phyloP scores from a whole-genome alignment of 2,888 invertebrate species.

The Psococerastis gibbosa region DNA sequence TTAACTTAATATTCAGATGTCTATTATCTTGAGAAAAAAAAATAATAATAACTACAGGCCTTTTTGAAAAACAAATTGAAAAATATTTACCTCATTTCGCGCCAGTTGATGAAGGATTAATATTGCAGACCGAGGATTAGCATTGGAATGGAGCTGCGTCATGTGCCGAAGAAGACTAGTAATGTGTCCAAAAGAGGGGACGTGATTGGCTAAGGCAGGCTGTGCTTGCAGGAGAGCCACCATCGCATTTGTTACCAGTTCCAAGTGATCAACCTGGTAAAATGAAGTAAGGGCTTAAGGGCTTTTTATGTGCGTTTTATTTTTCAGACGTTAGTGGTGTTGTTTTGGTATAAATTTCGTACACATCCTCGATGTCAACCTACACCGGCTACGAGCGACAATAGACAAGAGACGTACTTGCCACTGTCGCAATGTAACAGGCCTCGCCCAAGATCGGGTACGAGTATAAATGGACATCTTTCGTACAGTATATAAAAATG shows the following conservation, averaged over 20 bases:
- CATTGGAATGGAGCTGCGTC: constrained; percentile 32
- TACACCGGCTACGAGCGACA: too few relatives aligned
- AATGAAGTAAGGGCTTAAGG: too few relatives aligned
- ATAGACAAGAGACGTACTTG: too few relatives aligned
- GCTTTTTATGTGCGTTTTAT: too few relatives aligned
- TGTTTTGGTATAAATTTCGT: too few relatives aligned
- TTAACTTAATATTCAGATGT: not conserved
- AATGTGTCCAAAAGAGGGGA: constrained; percentile 76
- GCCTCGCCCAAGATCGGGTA: too few relatives aligned
- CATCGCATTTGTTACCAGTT: constrained; percentile 65
- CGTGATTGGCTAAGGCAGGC: constrained; percentile 68
- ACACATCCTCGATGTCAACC: too few relatives aligned
- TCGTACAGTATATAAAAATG: too few relatives aligned
- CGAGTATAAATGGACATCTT: too few relatives aligned
- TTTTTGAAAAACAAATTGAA: not conserved
- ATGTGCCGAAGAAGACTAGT: constrained; percentile 60
- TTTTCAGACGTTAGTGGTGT: too few relatives aligned
- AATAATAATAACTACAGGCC: constrained; percentile 4
- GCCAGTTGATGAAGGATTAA: constrained; percentile 75
- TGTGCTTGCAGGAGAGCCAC: constrained; percentile 70
- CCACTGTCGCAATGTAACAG: too few relatives aligned
- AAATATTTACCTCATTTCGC: constrained; percentile 47
- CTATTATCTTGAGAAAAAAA: constrained; percentile 1
- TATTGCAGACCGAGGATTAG: constrained; percentile 59
- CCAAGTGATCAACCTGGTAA: constrained; percentile 52